These are phyloP conservation scores for Sebastes cheni DNA, from an alignment of 2,797 vertebrate species.

Conservation along the genomic window DNA sequence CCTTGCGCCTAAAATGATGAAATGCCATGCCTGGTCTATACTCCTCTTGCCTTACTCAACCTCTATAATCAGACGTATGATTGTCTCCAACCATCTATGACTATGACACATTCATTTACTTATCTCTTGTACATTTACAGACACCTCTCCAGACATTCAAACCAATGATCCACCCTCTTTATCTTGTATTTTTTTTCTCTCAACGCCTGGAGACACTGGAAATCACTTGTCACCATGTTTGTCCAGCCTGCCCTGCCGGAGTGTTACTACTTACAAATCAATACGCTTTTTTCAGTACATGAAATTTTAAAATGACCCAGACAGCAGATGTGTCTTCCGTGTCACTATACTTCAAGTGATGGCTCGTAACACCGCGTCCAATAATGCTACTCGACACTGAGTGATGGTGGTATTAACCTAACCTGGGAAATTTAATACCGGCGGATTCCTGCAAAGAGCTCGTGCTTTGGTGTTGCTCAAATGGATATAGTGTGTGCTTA, in stretches of 20 bases:
- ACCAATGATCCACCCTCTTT: constrained; percentile 34
- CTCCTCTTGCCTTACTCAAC: not conserved
- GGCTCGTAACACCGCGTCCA: constrained; percentile 28
- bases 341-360: constrained; percentile 32
- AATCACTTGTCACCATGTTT: constrained; percentile 64
- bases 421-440: constrained; percentile 27
- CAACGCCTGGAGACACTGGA: constrained; percentile 44
- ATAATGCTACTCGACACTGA: constrained; percentile 46
- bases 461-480: constrained; percentile 14
- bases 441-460: constrained; percentile 14
- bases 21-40: not conserved
- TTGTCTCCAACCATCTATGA: not conserved
- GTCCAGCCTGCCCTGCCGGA: constrained; percentile 28
- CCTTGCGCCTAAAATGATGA: no score
- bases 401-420: constrained; percentile 39
- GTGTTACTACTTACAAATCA: constrained; percentile 59
- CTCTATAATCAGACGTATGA: not conserved
- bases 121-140: not conserved
- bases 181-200: constrained; percentile 26
- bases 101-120: constrained; percentile 1
- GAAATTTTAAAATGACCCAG: constrained; percentile 58
- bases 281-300: constrained; percentile 56
- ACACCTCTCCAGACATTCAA: constrained; percentile 25
- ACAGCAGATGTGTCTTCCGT: constrained; percentile 56
- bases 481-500: constrained; percentile 13